Evolutionary conservation across 2,797 vertebrate genomes (phyloP).

Genomic region (Oophaga sylvatica): DNA sequence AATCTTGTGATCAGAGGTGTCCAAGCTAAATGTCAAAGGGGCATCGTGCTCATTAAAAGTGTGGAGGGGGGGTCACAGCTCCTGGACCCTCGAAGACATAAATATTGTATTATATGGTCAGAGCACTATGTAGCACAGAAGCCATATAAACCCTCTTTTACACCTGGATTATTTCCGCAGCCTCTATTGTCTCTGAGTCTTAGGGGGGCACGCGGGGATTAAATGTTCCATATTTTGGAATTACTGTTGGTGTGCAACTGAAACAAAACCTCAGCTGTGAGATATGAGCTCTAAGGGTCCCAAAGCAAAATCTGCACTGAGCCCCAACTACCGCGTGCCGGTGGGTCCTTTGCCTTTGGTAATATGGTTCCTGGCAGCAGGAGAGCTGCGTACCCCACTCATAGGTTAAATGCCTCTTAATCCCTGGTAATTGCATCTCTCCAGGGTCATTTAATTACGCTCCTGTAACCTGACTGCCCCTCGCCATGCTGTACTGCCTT

Average conservation of each 20-base stretch:
- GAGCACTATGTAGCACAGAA: too few species aligned
- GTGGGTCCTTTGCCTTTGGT: background rate
- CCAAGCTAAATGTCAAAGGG: too few species aligned
- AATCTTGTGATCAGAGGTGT: too few species aligned
- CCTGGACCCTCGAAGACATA: background rate
- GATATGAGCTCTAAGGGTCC: background rate
- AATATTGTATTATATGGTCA: background rate
- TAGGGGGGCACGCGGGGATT: too few species aligned
- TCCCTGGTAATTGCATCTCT: slow-evolving; percentile 64
- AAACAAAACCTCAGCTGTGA: background rate
- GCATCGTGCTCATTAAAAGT: too few species aligned
- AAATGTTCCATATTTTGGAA: background rate
- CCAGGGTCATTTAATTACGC: slow-evolving; percentile 39
- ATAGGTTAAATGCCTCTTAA: slow-evolving; percentile 25
- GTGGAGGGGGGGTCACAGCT: background rate
- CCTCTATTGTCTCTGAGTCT: too few species aligned
- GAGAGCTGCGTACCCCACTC: background rate
- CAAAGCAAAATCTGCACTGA: background rate
- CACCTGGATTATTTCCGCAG: too few species aligned
- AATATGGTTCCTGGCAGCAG: background rate
- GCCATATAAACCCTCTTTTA: too few species aligned
- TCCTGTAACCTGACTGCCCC: slow-evolving; percentile 41
- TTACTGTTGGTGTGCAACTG: background rate
- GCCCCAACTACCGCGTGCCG: background rate
- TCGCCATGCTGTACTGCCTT: slow-evolving; percentile 5